Evolutionary conservation across 2,888 invertebrate genomes (phyloP), one percentile per base, ranked within the genome.

Genomic region (Uloborus plumipes): DNA sequence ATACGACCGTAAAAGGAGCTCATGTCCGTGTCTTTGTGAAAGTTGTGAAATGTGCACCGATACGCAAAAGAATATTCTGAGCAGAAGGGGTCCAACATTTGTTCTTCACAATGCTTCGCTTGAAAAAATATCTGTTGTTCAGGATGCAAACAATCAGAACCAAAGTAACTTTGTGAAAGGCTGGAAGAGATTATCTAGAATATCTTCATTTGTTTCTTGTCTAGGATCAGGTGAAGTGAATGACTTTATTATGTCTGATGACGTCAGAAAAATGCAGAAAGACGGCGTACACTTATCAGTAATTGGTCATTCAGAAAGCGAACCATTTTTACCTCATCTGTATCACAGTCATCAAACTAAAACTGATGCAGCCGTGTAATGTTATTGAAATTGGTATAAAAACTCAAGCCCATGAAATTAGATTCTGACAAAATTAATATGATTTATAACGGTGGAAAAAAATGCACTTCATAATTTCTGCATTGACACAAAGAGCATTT

Each of bases 301-400:
- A 0, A 82, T 77, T 1, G 77, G 77, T 6, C 83, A 83, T 59
- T 83, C 83, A 15, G 83, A 83, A n/a, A 83, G 83, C 61, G 83
- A 83, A 20, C 83, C 83, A 3, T 83, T 77, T 39, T 58, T 83
- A 58, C 83, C 83, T 31, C 76, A 77, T 1, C n/a, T 77, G 22
- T 53, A 69, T 16, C 74, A 74, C 65, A 61, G 18, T 18, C 39
- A 69, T 15, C 74, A 80, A 9, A 15, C 67, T 7, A 55, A 53
- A 31, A 62, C 22, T n/a, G 50, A 18, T 7, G 69, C 69, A 9
- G 51, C 26, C 39, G 74, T 80, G 6, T 80, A 39, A 79, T 26
- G 26, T 26, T 26, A 26, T 26, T 26, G 26, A 26, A 3, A 26
- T 26, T 26, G 26, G 4, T 26, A 4, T 26, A 26, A 26, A 26